Conservation (phyloP, 2,797 vertebrate genomes). For the Silurus lanzhouensis region DNA sequence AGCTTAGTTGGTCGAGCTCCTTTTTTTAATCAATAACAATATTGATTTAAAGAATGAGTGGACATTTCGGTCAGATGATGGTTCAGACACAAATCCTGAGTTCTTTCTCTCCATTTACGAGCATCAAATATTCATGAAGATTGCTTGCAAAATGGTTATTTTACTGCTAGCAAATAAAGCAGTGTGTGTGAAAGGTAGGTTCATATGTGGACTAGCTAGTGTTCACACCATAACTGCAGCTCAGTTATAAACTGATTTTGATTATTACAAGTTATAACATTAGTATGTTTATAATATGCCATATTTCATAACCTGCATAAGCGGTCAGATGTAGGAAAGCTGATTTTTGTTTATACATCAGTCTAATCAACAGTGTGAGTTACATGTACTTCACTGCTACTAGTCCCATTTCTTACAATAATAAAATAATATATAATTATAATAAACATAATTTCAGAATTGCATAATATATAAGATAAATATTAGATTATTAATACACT, state of each 20-base stretch:
- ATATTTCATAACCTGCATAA: background rate
- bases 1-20: background rate
- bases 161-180: no score
- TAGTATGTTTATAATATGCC: background rate
- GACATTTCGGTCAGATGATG: background rate
- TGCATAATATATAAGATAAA: no score
- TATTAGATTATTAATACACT: no score
- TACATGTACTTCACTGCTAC: background rate
- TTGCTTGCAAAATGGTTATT: background rate
- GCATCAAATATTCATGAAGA: constrained; percentile 6
- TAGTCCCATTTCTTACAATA: no score
- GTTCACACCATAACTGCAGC: background rate
- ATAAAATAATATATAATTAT: no score
- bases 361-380: background rate
- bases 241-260: background rate
- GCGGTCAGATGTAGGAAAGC: background rate
- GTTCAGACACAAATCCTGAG: background rate
- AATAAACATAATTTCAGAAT: no score
- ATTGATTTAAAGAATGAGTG: background rate
- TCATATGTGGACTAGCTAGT: background rate
- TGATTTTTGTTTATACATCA: no score
- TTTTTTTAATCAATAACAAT: background rate
- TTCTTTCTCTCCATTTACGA: background rate
- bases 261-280: background rate
- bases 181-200: no score